Base-by-base conservation (phyloP, 2,797 vertebrate species). In the Fundulus diaphanus region DNA sequence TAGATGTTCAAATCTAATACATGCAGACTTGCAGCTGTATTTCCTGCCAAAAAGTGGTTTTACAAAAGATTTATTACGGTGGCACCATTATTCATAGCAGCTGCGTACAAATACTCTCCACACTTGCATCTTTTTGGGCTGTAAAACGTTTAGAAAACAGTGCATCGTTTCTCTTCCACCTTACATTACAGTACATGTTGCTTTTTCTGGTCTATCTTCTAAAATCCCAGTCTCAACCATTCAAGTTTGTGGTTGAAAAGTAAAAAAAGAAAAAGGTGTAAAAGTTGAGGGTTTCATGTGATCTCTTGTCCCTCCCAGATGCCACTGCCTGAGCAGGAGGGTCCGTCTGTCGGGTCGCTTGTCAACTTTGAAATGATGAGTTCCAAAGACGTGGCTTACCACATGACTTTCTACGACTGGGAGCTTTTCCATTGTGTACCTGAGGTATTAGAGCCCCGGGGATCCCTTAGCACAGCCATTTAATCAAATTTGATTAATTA, bases 341-440 rank as follows among this genome's bases (percentile, higher is more conserved):
- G 98, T 51, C 97, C 97, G 1, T 96, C 96, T 24, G 5, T 92
- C 35, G 98, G 97, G 31, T 96, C 97, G 16, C 86, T 98, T 83
- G 92, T 95, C 86, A 97, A 94, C 0, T 98, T 99, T 73, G 98
- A 99, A 92, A 86, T 99, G 89, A 99, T 99, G 98, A 99, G 98
- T 92, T 99, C 98, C 6, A 99, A 99, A 91, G 98, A 99, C 76
- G 93, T 99, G 87, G 98, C 98, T 3, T 96, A 97, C 88, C 97
- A 99, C 87, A 96, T 99, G 96, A 99, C 98, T 6, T 90, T 96
- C 76, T 99, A 98, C 51, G 98, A 99, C 79, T 99, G 98, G 98
- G 98, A 99, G 76, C 97, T 99, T 85, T 99, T 99, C 94, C 95
- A 96, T 93, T 99, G 98, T 74, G 97, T 99, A 3, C 98, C 99